Base-by-base conservation (phyloP, 2,797 vertebrate species). In the Danio kyathit region DNA sequence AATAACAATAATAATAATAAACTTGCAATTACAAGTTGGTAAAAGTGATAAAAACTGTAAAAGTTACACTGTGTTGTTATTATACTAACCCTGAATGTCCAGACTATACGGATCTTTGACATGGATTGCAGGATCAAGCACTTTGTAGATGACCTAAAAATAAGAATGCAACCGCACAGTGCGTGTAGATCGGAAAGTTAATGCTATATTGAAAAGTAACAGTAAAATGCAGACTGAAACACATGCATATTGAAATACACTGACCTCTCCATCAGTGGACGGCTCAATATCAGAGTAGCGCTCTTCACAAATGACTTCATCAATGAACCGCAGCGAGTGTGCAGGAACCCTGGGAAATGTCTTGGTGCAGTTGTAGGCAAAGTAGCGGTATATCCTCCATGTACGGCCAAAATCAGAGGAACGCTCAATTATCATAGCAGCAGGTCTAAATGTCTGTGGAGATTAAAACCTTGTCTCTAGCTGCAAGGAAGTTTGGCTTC, bases 121-220 rank as follows among this genome's bases (percentile, higher is more conserved):
- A 0, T 92, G 90, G 76, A 98, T 94, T 61, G 95, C 91, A n/a
- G 95, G 95, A 87, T 98, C 96, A 86, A 97, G 88, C 63, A 97
- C 96, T 91, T 96, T 97, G 88, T 96, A 98, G 89, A 98, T 96
- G 11, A 99, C 96, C 96, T 97, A 79, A 82, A 2, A 61, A 74
- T 14, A 61, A 40, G 49, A 40, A 61, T 48, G 29, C 6, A 74
- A 5, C 41, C n/a, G 60, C 21, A 59, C 29, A 29, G 29, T 29
- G 29, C 29, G 3, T 74, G 17, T 29, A 29, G 29, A 29, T 29
- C 43, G 48, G 9, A n/a, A 41, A 1, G 46, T 29, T 19, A 11
- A 75, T 49, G 16, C 16, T 8, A 0, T 13, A 60, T 52, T 14
- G 60, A 76, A 76, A 43, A 51, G 46, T 6, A 66, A 76, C 57